Evolutionary conservation across 2,888 invertebrate species (phyloP), one percentile per base, ranked within the genome.

Genomic region (Mantis religiosa): DNA sequence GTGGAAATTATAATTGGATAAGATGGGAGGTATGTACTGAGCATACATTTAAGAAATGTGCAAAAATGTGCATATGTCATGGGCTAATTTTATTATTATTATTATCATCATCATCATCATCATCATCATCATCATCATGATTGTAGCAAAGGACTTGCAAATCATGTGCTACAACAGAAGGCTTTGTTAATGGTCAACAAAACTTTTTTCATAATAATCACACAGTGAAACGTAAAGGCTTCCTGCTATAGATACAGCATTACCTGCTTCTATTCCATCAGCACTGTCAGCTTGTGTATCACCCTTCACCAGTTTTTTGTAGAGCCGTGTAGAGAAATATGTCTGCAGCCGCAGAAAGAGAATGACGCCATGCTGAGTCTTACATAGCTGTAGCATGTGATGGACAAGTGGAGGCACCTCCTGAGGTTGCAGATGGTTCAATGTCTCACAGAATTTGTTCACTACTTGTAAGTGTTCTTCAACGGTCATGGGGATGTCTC

Each of bases 401-500:
- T 96, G 95, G 0, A 96, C 94, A 54, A 96, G 93, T 0, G 96
- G 95, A 0, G 96, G 96, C 47, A 96, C 91, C 91, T 95, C 95
- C 89, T 95, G 95, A 0, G 95, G 94, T 8, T 94, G 93, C 88
- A 95, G 92, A 86, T 95, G 94, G 88, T 94, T 94, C 41, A 96
- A 92, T 91, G 95, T 94, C 0, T 94, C 93, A 90, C 95, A 95
- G 34, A 96, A 92, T 91, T 96, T 95, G 91, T 94, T 95, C 3
- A 96, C 95, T 2, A 96, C 95, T 91, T 94, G 94, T 86, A 93
- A 93, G 91, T 95, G 95, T 91, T 96, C 95, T 87, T 94, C 94
- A 87, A 94, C 94, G 0, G 94, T 93, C 89, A 96, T 91, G 28
- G 94, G 93, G 92, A 96, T 94, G 91, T 95, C 95, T 85, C 96